Evolutionary conservation across 2,113 vertebrate genomes (phyloP), one percentile per base, ranked within the genome.

Genomic region (Penelope pileata): DNA sequence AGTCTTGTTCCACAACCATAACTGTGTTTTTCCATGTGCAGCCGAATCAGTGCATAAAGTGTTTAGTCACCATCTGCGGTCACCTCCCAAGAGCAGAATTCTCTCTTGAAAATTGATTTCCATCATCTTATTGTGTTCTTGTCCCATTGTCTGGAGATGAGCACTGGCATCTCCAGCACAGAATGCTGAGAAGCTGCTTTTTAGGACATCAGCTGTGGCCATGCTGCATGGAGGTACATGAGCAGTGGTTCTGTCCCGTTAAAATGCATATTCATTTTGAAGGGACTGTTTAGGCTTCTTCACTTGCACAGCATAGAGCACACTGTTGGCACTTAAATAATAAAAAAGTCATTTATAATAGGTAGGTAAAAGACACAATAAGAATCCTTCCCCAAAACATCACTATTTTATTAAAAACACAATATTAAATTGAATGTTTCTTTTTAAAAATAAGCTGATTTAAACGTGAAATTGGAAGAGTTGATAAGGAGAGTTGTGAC

Each of bases 301-400:
- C 83, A 88, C 83, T 95, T 96, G 91, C 40, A 91, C 90, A 93
- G 93, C 93, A 88, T 53, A 94, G 72, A 96, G 80, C 73, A 95
- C 62, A 1, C 93, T 97, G 90, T 90, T 96, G 90, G 90, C 76
- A 86, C 93, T 96, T 95, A 86, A 94, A 95, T 83, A 83, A 90
- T 69, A 76, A 85, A 75, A 74, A 80, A 94, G 76, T 51, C 60
- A 92, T 95, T 96, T 92, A 47, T 80, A 83, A 86, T 79, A 93
- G 30, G 83, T 83, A 92, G 68, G 83, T 50, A 93, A 94, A 95
- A 1, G 5, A 74, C 21, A 68, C 4, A 9, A 47, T 43, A 92
- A 94, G 56, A 94, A 59, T 70, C 48, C 26, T 86, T n/a, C 29
- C 38, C 60, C 42, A 30, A 80, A 92, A 40, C 40, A 90, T 7